A percentile compares a stretch with the other conserved stretches of the same genome.
These are phyloP conservation scores for Brachymystax lenok DNA, from an alignment of 2,797 vertebrate species.

Conservation along the genomic window DNA sequence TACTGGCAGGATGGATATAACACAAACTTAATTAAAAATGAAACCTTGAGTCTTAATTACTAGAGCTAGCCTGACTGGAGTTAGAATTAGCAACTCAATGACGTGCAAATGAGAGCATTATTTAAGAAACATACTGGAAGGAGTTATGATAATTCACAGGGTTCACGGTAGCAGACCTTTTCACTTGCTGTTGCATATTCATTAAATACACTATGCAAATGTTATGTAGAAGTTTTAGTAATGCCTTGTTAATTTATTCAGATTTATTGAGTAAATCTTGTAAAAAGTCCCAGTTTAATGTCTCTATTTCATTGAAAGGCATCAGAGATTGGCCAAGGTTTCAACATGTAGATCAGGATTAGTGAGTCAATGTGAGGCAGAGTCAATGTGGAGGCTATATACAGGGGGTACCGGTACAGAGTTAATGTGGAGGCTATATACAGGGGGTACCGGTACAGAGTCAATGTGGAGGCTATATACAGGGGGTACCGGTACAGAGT, in stretches of 20 bases:
- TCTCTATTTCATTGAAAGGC: too few relatives aligned
- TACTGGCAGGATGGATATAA: slow-evolving; percentile 99
- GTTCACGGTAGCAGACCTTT: slow-evolving; percentile 99
- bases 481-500: too few relatives aligned
- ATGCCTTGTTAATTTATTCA: slow-evolving; percentile 99
- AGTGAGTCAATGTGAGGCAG: too few relatives aligned
- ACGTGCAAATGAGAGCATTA: slow-evolving; percentile 99
- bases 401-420: too few relatives aligned
- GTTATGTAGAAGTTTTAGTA: slow-evolving; percentile 97
- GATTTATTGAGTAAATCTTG: slow-evolving; percentile 89
- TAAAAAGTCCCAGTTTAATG: slow-evolving; percentile 70
- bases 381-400: too few relatives aligned
- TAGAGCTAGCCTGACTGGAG: slow-evolving; percentile 95
- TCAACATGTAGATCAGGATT: too few relatives aligned
- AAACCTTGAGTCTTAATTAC: slow-evolving; percentile 99
- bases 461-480: too few relatives aligned
- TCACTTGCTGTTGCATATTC: slow-evolving; percentile 99
- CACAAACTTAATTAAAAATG: slow-evolving; percentile 99
- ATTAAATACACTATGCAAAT: slow-evolving; percentile 99
- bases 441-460: too few relatives aligned
- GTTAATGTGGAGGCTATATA: too few relatives aligned
- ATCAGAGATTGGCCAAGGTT: too few relatives aligned
- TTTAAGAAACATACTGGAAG: slow-evolving; percentile 99
- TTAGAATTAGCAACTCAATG: slow-evolving; percentile 99
- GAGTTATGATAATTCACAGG: slow-evolving; percentile 99